phyloP scores from a whole-genome alignment of 2,797 vertebrate species.

The Chelmon rostratus region DNA sequence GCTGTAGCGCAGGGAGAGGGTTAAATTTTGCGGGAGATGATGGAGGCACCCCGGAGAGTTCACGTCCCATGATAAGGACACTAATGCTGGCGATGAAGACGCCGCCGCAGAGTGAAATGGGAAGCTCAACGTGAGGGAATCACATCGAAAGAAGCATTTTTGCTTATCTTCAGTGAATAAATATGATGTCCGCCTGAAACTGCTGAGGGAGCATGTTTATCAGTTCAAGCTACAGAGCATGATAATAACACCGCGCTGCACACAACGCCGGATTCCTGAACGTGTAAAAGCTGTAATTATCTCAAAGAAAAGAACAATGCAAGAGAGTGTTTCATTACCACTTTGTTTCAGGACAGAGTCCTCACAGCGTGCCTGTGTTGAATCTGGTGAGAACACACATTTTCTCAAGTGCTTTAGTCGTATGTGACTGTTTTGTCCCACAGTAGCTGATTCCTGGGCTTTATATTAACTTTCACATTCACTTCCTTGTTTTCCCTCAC shows the following conservation, averaged over 20 bases:
- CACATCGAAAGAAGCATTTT: slow-evolving; percentile 50
- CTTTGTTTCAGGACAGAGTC: slow-evolving; percentile 57
- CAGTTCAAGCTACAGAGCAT: slow-evolving; percentile 57
- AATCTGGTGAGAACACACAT: slow-evolving; percentile 27
- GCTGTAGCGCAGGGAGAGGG: slow-evolving; percentile 41
- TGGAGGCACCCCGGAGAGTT: slow-evolving; percentile 51
- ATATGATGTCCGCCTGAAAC: slow-evolving; percentile 64
- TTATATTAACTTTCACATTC: slow-evolving; percentile 73
- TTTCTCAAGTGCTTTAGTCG: slow-evolving; percentile 29
- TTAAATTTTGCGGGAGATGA: slow-evolving; percentile 52
- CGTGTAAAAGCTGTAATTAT: slow-evolving; percentile 80
- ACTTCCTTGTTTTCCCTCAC: slow-evolving; percentile 46
- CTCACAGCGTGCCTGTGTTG: slow-evolving; percentile 26
- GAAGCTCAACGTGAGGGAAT: slow-evolving; percentile 32
- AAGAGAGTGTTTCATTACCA: slow-evolving; percentile 65
- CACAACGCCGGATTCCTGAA: slow-evolving; percentile 64
- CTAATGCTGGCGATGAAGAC: slow-evolving; percentile 45
- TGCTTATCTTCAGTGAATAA: slow-evolving; percentile 72
- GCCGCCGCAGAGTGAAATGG: slow-evolving; percentile 46
- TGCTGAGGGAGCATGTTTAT: slow-evolving; percentile 74
- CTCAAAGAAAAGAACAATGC: slow-evolving; percentile 74
- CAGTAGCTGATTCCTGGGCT: slow-evolving; percentile 43
- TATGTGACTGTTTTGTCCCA: slow-evolving; percentile 67
- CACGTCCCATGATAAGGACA: slow-evolving; percentile 50
- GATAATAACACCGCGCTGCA: slow-evolving; percentile 73